Percentiles rank a stretch among this genome's conserved stretches.
Evolutionary conservation across 35 echinoderm and acorn worm species (phyloP).

Genomic region (Apostichopus parvimensis): DNA sequence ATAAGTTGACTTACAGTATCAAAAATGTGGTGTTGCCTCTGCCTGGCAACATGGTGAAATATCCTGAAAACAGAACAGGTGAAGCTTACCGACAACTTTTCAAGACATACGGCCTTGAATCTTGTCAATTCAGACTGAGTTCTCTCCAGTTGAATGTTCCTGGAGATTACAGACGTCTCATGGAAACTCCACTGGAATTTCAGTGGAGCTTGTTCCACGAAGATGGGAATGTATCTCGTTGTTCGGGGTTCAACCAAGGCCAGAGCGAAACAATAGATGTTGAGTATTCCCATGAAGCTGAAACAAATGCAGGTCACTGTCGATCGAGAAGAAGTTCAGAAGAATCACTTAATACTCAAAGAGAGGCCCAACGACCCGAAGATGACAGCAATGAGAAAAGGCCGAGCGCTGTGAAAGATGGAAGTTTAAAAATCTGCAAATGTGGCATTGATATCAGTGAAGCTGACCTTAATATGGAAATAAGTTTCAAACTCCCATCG

Average conservation of each 20-base stretch:
- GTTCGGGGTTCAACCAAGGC: background rate
- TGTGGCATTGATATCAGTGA: background rate
- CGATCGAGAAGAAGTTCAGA: background rate
- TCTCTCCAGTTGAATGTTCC: slow-evolving; percentile 81
- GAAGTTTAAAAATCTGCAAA: background rate
- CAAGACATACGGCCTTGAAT: slow-evolving; percentile 43
- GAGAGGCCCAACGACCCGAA: background rate
- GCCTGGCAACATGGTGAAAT: slow-evolving; percentile 82
- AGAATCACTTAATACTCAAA: background rate
- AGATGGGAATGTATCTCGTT: background rate
- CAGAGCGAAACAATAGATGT: background rate
- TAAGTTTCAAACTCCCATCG: slow-evolving; percentile 63
- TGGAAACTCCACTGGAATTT: slow-evolving; percentile 55
- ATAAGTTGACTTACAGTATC: slow-evolving; percentile 43
- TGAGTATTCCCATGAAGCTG: background rate
- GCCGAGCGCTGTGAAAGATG: background rate
- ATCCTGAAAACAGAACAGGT: slow-evolving; percentile 65
- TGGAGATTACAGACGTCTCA: slow-evolving; percentile 79
- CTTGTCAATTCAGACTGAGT: slow-evolving; percentile 56
- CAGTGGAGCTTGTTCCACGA: slow-evolving; percentile 42
- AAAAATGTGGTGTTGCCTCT: slow-evolving; percentile 75
- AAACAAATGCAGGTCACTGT: background rate
- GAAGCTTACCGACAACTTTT: slow-evolving; percentile 54
- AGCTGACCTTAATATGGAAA: slow-evolving; percentile 41
- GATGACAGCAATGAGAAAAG: background rate